These are phyloP conservation scores for Globia sparganii DNA, from an alignment of 2,888 invertebrate species.

Conservation along the genomic window DNA sequence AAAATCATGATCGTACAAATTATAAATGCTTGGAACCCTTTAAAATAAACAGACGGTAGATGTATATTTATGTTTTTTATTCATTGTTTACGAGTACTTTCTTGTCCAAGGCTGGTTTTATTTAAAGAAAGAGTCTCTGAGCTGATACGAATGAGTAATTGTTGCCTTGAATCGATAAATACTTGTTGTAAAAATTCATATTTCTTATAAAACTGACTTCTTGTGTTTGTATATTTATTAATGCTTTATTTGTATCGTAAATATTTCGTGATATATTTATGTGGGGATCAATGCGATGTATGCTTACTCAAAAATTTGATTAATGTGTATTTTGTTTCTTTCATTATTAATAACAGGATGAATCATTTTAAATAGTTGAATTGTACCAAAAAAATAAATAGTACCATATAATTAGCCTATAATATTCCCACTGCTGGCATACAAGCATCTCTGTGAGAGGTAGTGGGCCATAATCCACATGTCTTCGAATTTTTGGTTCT, in stretches of 20 bases:
- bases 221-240: constrained; percentile 47
- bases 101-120: constrained; percentile 70
- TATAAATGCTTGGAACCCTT: constrained; percentile 51
- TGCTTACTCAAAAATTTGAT: constrained; percentile 2
- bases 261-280: constrained; percentile 49
- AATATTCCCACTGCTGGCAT: neutral
- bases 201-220: constrained; percentile 55
- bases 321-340: constrained; percentile 14
- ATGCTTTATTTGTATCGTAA: constrained; percentile 38
- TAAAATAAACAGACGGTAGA: constrained; percentile 41
- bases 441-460: neutral
- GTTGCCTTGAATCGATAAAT: constrained; percentile 73
- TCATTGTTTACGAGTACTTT: constrained; percentile 67
- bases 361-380: neutral
- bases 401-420: neutral
- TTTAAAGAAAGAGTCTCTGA: constrained; percentile 72
- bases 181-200: constrained; percentile 60
- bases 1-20: constrained; percentile 21
- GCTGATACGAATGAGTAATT: constrained; percentile 76
- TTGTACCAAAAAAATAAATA: neutral
- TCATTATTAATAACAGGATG: neutral
- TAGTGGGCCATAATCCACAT: neutral
- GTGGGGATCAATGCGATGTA: constrained; percentile 33
- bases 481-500: neutral
- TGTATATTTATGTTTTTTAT: constrained; percentile 61